These are phyloP conservation scores for Atta texana DNA, from an alignment of 1,140 invertebrate genomes.

Conservation along the genomic window DNA sequence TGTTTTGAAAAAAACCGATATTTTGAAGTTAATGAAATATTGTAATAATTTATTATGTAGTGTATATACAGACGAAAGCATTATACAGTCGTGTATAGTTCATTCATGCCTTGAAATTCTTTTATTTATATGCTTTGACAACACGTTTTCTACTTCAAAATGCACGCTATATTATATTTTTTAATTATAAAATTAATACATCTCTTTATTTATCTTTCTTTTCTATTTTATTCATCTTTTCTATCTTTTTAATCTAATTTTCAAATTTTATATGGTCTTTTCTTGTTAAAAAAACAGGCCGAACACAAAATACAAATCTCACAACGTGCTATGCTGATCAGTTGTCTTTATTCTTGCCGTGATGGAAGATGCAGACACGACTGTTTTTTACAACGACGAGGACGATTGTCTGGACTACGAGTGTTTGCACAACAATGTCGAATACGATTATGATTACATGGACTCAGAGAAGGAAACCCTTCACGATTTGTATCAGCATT, in stretches of 20 bases:
- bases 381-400: conserved; percentile 79
- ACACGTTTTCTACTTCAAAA: not conserved
- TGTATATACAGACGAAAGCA: not conserved
- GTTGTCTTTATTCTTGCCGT: not conserved
- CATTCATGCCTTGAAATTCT: not conserved
- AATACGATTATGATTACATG: conserved; percentile 81
- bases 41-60: too few species aligned
- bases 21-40: not conserved
- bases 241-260: not conserved
- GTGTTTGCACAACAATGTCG: conserved; percentile 72
- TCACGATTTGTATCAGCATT: conserved; percentile 79
- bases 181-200: not conserved
- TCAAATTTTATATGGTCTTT: not conserved
- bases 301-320: not conserved
- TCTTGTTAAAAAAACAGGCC: not conserved
- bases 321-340: conserved; percentile 32
- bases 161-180: not conserved
- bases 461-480: conserved; percentile 76
- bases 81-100: not conserved
- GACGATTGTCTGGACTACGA: conserved; percentile 75
- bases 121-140: not conserved
- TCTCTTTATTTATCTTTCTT: too few species aligned
- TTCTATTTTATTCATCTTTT: too few species aligned
- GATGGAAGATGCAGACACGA: conserved; percentile 75
- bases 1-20: not conserved